A percentile compares a stretch with the other conserved stretches of the same genome.
Conservation (phyloP, 2,888 invertebrate genomes). For the Patella caerulea region DNA sequence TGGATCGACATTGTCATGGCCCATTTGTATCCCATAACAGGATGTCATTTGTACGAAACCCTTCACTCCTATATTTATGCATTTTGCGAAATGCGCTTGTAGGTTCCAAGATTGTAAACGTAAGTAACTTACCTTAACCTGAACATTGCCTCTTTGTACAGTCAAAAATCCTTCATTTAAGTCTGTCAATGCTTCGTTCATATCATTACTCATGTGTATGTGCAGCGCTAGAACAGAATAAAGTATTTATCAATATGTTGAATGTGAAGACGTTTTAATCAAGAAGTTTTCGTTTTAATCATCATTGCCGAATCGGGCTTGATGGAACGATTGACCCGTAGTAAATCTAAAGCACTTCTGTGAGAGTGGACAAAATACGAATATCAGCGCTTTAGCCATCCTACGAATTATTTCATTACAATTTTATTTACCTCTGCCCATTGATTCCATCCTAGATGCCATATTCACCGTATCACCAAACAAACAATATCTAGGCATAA, state of each 20-base stretch:
- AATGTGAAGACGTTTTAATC: no score
- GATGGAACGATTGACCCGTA: no score
- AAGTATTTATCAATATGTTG: no score
- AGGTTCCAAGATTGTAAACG: background rate
- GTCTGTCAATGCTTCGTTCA: conserved; percentile 45
- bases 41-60: no score
- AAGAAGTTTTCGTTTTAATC: no score
- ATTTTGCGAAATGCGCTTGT: no score
- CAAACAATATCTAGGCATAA: conserved; percentile 64
- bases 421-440: conserved; percentile 57
- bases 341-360: background rate
- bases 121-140: conserved; percentile 53
- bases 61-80: no score
- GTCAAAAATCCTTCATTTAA: conserved; percentile 53
- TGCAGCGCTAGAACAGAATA: conserved; percentile 47
- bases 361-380: background rate
- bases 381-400: background rate
- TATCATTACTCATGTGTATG: conserved; percentile 56
- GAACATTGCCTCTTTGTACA: conserved; percentile 55
- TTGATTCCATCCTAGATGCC: conserved; percentile 65
- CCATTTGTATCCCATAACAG: no score
- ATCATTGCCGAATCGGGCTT: no score
- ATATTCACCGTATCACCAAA: conserved; percentile 66
- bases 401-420: no score
- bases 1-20: no score